A percentile compares a stretch with the other conserved stretches of the same genome.
Conservation (phyloP, 2,113 vertebrate genomes). For the Esox niger region DNA sequence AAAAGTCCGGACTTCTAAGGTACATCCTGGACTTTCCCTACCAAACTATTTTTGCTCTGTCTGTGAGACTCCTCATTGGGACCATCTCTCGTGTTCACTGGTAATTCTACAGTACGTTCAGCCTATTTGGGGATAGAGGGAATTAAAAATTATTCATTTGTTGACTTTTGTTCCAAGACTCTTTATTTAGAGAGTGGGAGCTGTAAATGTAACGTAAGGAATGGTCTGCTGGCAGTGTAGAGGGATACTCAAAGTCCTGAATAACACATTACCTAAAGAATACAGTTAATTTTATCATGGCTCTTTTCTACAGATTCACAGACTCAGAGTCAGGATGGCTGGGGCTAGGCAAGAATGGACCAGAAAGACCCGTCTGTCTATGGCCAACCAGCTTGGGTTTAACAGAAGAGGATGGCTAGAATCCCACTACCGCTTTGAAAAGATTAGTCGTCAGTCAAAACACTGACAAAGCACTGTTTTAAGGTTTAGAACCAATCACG, state of each 20-base stretch:
- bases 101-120: neutral
- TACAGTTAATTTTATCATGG: no score
- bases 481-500: no score
- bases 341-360: neutral
- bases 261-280: no score
- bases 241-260: neutral
- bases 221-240: constrained; percentile 6
- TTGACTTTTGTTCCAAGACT: neutral
- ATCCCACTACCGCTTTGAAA: neutral
- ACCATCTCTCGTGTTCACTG: neutral
- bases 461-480: no score
- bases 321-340: neutral
- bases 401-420: neutral
- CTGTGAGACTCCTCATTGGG: constrained; percentile 10
- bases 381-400: constrained; percentile 10
- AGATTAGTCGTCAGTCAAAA: no score
- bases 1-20: constrained; percentile 22
- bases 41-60: neutral
- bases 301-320: no score
- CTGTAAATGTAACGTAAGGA: constrained; percentile 5
- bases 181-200: neutral
- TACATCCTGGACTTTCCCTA: constrained; percentile 15
- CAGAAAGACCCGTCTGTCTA: neutral
- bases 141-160: constrained; percentile 9
- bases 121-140: neutral